Base-by-base conservation (phyloP, 1,140 invertebrate species). In the Eueides isabella region DNA sequence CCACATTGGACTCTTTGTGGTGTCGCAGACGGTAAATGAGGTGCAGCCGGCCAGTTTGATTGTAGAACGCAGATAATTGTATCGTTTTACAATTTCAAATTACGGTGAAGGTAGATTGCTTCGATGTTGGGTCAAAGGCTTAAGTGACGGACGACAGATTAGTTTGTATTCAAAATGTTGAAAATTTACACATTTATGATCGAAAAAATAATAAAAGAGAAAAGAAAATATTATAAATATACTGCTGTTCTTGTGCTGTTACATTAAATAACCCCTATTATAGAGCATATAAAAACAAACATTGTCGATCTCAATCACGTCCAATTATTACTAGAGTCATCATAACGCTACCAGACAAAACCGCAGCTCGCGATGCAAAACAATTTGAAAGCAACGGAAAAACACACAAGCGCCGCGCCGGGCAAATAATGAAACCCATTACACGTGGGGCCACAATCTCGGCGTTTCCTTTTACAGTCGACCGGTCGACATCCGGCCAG, bases 391-490 rank as follows among this genome's bases (percentile, higher is more conserved):
- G 64, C 75, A 76, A 74, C 71, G 61, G 61, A 65, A 79, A 77
- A 81, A 78, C 71, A 72, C 64, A 82, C 77, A 74, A 77, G 44
- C 74, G 72, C 61, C 68, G 75, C 55, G 71, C 62, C 76, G 71
- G 80, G 71, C 83, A 81, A 85, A 88, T 87, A 88, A 89, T 84
- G 79, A 86, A 84, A 84, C 81, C 80, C 79, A 88, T 87, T 86
- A 86, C 80, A 81, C 77, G 82, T 86, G 82, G 83, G 81, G 80
- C 84, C 80, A 80, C 83, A 80, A 85, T 90, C 82, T 82, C 85
- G 86, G 77, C 78, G 75, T 89, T 89, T 86, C 85, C 86, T 90
- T 86, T 83, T 84, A 79, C 72, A 82, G 85, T 26, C 81, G 78
- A 55, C 80, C 81, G 77, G 75, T 84, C 80, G 83, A 88, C 88